Conservation (phyloP, 1,140 invertebrate species). For the Bombus impatiens region DNA sequence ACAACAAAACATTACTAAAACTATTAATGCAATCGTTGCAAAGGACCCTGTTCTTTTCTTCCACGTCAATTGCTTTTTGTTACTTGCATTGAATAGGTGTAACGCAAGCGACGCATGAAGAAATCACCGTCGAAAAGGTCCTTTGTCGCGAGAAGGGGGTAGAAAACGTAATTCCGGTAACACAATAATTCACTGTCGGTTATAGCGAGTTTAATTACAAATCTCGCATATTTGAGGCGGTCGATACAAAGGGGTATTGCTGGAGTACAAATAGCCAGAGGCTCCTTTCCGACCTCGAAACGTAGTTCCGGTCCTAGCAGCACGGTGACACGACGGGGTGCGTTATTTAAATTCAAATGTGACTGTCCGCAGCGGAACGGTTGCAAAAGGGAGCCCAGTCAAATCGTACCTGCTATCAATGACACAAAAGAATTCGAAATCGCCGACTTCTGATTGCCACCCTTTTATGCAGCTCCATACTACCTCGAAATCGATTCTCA, state of each 20-base stretch:
- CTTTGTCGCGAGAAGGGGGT: neutral
- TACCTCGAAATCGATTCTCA: neutral
- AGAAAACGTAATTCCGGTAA: conserved; percentile 13
- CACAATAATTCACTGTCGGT: conserved; percentile 22
- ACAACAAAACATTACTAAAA: too few species aligned
- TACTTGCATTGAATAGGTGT: too few species aligned
- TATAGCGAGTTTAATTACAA: conserved; percentile 40
- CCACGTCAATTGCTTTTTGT: too few species aligned
- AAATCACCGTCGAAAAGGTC: neutral
- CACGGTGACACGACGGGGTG: neutral
- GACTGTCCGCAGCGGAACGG: conserved; percentile 18
- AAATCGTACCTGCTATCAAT: conserved; percentile 41
- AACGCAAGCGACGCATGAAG: neutral
- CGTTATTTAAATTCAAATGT: conserved; percentile 59
- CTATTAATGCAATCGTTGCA: too few species aligned
- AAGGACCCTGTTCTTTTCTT: neutral
- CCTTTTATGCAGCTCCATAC: conserved; percentile 14
- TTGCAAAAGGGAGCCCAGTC: conserved; percentile 21
- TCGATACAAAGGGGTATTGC: conserved; percentile 36
- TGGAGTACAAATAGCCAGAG: conserved; percentile 54
- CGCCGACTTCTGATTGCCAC: conserved; percentile 47
- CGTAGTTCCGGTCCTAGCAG: conserved; percentile 26
- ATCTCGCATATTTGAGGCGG: conserved; percentile 37
- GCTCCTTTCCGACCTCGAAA: conserved; percentile 41
- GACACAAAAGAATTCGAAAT: conserved; percentile 63